Base-by-base conservation (phyloP, 2,797 vertebrate genomes). In the Gobio occitaniae region DNA sequence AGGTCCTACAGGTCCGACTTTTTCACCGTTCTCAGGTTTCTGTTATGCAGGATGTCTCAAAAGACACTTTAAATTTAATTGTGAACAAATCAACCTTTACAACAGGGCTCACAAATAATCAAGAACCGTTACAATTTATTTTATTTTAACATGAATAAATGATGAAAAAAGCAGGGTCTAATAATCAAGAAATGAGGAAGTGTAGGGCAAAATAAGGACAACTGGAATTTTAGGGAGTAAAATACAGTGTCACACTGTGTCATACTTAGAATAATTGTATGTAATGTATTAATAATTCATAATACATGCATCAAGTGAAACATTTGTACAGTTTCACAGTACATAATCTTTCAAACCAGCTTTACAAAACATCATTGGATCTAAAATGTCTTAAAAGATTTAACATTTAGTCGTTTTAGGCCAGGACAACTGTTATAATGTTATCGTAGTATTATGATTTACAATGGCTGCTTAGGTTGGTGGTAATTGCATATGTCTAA, bases 201-300 rank as follows among this genome's bases (percentile, higher is more conserved):
- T 25, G 70, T 48, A n/a, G 21, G 56, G 10, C 56, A 59, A 72
- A 44, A 72, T 71, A 71, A 71, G 38, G 41, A 71, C 38, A 71
- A 72, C 69, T 44, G 41, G 19, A 44, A 44, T 44, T 13, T 72
- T 44, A 72, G 65, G 59, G 13, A 7, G 5, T 65, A 38, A 29
- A 68, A 38, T 68, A 19, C 32, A 38, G n/a, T n/a, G n/a, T n/a
- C n/a, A 68, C 32, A 68, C 32, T 63, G n/a, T 63, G n/a, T 68
- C 9, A 68, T 68, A 36, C 32, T 68, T 68, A 19, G 7, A 68
- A 68, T 68, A 68, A 38, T 68, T 38, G 3, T 68, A 68, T 68
- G 32, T 32, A 19, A 32, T 63, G 11, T 63, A 25, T 48, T 48
- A 48, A 48, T 48, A 48, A 48, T 48, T 48, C 12, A 48, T 48